Percentiles rank a stretch among this genome's conserved stretches.
These are phyloP conservation scores for Ancistrus triradiatus DNA, from an alignment of 2,113 vertebrate genomes.

Conservation along the genomic window DNA sequence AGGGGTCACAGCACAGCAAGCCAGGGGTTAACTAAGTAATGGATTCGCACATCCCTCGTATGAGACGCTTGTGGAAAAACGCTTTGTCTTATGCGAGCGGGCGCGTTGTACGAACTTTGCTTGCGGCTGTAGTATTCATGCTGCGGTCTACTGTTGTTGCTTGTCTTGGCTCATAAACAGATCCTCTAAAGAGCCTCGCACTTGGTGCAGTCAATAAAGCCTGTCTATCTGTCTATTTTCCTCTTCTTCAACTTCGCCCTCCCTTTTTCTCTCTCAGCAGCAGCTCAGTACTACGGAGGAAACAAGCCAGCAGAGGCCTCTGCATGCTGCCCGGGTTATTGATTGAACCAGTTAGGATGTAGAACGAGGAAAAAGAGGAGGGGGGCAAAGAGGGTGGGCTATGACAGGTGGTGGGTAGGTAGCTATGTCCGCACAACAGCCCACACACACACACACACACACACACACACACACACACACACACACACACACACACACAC, in stretches of 20 bases:
- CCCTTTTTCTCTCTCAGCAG: constrained; percentile 49
- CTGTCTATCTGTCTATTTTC: constrained; percentile 28
- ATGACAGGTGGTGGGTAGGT: constrained; percentile 13
- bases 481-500: no score
- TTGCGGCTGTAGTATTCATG: constrained; percentile 20
- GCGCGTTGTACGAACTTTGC: constrained; percentile 1
- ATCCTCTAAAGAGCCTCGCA: constrained; percentile 56
- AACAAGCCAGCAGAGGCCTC: constrained; percentile 22
- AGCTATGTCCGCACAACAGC: constrained; percentile 7
- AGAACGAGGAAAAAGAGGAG: background rate
- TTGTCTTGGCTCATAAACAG: constrained; percentile 58
- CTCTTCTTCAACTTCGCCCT: constrained; percentile 5
- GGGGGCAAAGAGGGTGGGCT: background rate
- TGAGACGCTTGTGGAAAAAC: constrained; percentile 6
- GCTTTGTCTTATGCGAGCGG: constrained; percentile 1
- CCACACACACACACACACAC: no score
- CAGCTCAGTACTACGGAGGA: constrained; percentile 30
- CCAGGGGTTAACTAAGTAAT: constrained; percentile 37
- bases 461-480: no score
- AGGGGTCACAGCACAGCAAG: constrained; percentile 12
- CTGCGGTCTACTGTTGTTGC: constrained; percentile 43
- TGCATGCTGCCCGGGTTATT: constrained; percentile 27
- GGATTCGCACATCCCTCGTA: constrained; percentile 2
- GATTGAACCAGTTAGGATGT: constrained; percentile 25
- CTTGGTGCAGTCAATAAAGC: constrained; percentile 50